A percentile compares a stretch with the other conserved stretches of the same genome.
Conservation (phyloP, 2,797 vertebrate genomes). For the Mus spretus region DNA sequence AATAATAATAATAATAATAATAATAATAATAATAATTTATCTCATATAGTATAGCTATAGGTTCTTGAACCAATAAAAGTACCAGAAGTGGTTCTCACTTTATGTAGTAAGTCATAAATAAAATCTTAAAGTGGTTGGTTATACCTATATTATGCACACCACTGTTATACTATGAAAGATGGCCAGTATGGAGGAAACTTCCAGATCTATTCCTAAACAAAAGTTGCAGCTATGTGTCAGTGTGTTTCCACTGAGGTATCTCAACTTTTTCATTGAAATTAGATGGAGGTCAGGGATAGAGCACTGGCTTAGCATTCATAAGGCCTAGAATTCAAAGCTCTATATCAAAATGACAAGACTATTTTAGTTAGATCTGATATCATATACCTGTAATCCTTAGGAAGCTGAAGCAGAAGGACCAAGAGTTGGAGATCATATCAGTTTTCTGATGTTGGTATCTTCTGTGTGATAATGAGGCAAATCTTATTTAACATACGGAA, state of each 20-base stretch:
- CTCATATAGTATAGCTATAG: neutral
- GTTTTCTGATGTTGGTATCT: neutral
- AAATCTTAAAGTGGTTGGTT: neutral
- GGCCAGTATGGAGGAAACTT: neutral
- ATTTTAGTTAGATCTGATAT: neutral
- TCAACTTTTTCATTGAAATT: conserved; percentile 21
- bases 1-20: neutral
- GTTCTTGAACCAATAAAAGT: neutral
- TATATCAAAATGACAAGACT: neutral
- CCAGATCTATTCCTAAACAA: neutral
- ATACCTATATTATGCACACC: neutral
- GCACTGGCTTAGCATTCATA: neutral
- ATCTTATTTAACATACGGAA: neutral
- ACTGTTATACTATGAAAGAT: neutral
- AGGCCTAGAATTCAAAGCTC: neutral
- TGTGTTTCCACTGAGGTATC: neutral
- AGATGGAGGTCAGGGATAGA: neutral
- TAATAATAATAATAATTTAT: too few species aligned
- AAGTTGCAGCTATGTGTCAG: neutral
- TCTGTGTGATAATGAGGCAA: neutral
- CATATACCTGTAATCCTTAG: neutral
- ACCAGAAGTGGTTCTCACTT: neutral
- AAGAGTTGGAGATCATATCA: neutral
- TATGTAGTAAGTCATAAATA: neutral
- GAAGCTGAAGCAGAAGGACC: neutral